Evolutionary conservation across 2,113 vertebrate species (phyloP).

Genomic region (Dolichallabes microphthalmus): DNA sequence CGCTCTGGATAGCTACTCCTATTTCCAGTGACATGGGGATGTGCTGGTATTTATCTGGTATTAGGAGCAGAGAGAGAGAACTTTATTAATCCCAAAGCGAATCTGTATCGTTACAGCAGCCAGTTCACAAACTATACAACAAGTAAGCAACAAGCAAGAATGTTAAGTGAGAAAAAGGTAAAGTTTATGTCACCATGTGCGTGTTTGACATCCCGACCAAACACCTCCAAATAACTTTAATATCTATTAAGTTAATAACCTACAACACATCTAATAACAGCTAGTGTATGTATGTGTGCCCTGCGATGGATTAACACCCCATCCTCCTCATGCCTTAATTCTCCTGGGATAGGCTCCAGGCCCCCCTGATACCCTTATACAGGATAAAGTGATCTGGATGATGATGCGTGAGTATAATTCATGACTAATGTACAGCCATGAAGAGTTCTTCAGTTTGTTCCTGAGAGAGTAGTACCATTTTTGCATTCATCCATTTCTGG

Average conservation of each 20-base stretch:
- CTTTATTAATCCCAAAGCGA: neutral
- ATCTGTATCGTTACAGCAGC: too few species aligned
- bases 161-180: too few species aligned
- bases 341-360: too few species aligned
- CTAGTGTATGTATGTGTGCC: too few species aligned
- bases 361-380: too few species aligned
- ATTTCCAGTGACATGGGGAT: conserved; percentile 9
- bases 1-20: neutral
- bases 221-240: neutral
- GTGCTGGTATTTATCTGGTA: neutral
- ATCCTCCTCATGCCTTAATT: too few species aligned
- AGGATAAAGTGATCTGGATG: too few species aligned
- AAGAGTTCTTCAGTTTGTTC: neutral
- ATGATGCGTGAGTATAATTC: too few species aligned
- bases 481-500: too few species aligned
- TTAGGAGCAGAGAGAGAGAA: neutral
- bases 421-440: neutral
- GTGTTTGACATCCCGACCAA: neutral
- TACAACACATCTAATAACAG: neutral
- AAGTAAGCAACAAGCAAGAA: too few species aligned
- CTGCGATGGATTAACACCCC: too few species aligned
- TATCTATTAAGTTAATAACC: neutral
- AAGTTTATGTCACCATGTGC: neutral
- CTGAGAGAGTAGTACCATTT: neutral
- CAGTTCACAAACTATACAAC: too few species aligned